These are phyloP conservation scores for Pimephales promelas DNA, from an alignment of 2,113 vertebrate genomes.

Conservation along the genomic window DNA sequence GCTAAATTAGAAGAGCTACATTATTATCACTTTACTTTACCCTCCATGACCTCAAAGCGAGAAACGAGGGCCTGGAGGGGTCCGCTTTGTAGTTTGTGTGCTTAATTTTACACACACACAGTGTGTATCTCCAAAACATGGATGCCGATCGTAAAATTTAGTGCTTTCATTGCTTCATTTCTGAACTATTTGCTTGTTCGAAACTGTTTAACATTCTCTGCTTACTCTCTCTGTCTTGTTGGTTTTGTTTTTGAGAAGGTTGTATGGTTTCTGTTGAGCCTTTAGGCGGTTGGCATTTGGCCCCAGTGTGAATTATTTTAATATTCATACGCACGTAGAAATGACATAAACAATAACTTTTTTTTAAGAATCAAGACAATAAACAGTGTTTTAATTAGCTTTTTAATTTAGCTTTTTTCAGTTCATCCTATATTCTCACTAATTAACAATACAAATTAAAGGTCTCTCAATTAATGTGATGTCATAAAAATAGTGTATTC, in stretches of 20 bases:
- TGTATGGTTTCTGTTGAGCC: slow-evolving; percentile 4
- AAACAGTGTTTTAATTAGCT: not conserved
- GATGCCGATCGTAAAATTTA: not conserved
- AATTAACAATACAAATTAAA: not conserved
- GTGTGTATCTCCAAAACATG: not conserved
- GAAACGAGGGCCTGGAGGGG: not conserved
- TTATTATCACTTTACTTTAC: slow-evolving; percentile 34
- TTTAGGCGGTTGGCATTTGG: not conserved
- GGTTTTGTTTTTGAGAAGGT: not conserved
- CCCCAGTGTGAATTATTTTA: not conserved
- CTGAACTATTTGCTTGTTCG: not conserved
- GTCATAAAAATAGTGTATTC: too few species aligned
- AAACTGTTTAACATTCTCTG: slow-evolving; percentile 8
- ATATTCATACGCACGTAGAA: not conserved
- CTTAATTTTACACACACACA: not conserved
- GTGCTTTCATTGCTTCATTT: not conserved
- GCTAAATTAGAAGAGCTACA: slow-evolving; percentile 17
- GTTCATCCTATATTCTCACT: not conserved
- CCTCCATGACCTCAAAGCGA: not conserved
- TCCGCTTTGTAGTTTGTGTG: not conserved
- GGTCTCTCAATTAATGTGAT: too few species aligned
- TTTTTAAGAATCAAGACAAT: not conserved
- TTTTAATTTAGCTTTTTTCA: not conserved
- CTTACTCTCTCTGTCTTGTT: not conserved
- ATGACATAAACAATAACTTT: not conserved